A percentile compares a stretch with the other conserved stretches of the same genome.
Evolutionary conservation across 1,140 invertebrate species (phyloP).

Genomic region (Phortica variegata): DNA sequence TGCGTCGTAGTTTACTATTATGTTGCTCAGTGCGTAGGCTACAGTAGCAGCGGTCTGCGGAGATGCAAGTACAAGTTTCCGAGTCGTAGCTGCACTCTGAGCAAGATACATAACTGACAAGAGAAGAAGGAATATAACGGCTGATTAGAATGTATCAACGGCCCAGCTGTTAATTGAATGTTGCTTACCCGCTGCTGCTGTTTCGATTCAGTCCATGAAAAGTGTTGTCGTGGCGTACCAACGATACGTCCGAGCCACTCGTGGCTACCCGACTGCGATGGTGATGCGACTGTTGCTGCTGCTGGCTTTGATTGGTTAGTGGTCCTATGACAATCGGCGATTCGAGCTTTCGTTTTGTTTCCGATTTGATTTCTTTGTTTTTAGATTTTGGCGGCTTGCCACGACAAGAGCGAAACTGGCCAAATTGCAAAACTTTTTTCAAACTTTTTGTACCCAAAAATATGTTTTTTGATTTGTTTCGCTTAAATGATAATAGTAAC

Average conservation of each 20-base stretch:
- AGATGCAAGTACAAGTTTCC: conserved; percentile 73
- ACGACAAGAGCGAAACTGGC: conserved; percentile 48
- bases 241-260: conserved; percentile 53
- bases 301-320: conserved; percentile 21
- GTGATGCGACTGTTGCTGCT: conserved; percentile 27
- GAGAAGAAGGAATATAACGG: neutral
- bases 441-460: conserved; percentile 61
- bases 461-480: conserved; percentile 61
- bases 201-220: conserved; percentile 65
- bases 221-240: conserved; percentile 43
- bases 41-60: conserved; percentile 77
- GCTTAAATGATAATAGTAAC: conserved; percentile 21
- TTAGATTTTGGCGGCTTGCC: conserved; percentile 25
- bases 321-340: conserved; percentile 32
- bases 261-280: conserved; percentile 44
- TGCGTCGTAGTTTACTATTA: conserved; percentile 42
- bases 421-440: conserved; percentile 57
- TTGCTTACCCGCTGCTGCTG: conserved; percentile 64
- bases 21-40: conserved; percentile 60
- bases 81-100: conserved; percentile 83
- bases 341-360: conserved; percentile 29
- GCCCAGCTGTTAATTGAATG: neutral
- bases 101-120: conserved; percentile 73
- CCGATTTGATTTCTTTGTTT: conserved; percentile 21
- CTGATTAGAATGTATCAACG: neutral